Percentiles rank a stretch among this genome's conserved stretches.
Evolutionary conservation across 2,113 vertebrate species (phyloP).

Genomic region (Ictidomys tridecemlineatus): DNA sequence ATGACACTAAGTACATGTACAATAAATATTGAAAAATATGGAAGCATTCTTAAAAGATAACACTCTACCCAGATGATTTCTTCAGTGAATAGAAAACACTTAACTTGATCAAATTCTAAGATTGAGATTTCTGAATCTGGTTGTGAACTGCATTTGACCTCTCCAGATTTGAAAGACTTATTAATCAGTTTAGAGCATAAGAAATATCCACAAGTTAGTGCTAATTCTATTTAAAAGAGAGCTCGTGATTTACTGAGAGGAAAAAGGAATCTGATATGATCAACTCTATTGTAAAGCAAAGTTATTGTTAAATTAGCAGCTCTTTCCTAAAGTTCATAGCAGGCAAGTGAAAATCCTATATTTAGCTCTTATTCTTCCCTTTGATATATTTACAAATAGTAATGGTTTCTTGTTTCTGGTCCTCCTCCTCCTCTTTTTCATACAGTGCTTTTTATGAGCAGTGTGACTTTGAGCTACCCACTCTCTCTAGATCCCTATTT

Average conservation of each 20-base stretch:
- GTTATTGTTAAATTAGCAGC: background rate
- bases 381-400: background rate
- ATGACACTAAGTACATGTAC: background rate
- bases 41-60: background rate
- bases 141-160: background rate
- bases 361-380: background rate
- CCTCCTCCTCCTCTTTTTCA: background rate
- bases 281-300: background rate
- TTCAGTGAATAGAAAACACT: background rate
- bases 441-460: background rate
- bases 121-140: background rate
- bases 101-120: slow-evolving; percentile 50
- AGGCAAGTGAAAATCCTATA: background rate
- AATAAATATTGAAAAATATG: slow-evolving; percentile 23
- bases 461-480: background rate
- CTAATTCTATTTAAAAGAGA: background rate
- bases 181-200: background rate
- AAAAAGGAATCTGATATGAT: background rate
- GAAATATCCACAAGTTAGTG: background rate
- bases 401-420: slow-evolving; percentile 5
- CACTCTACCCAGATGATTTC: background rate
- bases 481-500: background rate
- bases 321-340: background rate
- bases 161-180: slow-evolving; percentile 7
- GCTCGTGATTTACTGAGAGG: background rate